These are phyloP conservation scores for Gisinianus flammeolus DNA, from an alignment of 2,888 invertebrate genomes.

Conservation along the genomic window DNA sequence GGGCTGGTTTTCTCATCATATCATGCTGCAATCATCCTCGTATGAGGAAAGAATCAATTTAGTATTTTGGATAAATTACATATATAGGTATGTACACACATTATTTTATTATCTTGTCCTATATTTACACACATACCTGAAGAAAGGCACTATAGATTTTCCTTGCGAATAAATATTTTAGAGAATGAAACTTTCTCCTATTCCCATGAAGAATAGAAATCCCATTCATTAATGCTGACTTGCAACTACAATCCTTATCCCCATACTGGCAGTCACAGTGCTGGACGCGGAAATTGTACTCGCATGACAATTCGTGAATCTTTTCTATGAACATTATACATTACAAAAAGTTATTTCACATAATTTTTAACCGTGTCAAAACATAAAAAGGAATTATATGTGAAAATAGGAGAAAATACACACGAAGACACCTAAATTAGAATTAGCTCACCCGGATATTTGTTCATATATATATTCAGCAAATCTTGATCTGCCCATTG, in stretches of 20 bases:
- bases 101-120: too few relatives aligned
- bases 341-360: too few relatives aligned
- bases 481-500: conserved; percentile 98
- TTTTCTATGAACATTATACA: conserved; percentile 70
- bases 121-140: too few relatives aligned
- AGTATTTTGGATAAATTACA: too few relatives aligned
- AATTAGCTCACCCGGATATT: conserved; percentile 75
- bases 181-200: conserved; percentile 86
- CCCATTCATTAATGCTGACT: conserved; percentile 72
- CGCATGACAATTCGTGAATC: conserved; percentile 78
- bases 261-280: conserved; percentile 92
- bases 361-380: too few relatives aligned
- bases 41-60: too few relatives aligned
- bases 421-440: too few relatives aligned
- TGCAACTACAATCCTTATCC: conserved; percentile 66
- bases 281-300: conserved; percentile 91
- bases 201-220: conserved; percentile 88
- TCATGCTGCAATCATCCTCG: too few relatives aligned
- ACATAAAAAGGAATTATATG: conserved; percentile 19
- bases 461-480: conserved; percentile 87
- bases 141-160: conserved; percentile 26
- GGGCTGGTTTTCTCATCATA: too few relatives aligned
- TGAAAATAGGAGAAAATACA: conserved; percentile 2
- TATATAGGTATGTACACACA: too few relatives aligned
- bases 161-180: conserved; percentile 61